phyloP scores from a whole-genome alignment of 2,113 vertebrate species.

The human (Homo sapiens) region GRCh38 chr13:21116501-21117000 shows the following conservation, averaged over 20 bases:
- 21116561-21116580: too few species aligned
- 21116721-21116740: background rate
- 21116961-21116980: background rate
- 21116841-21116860: background rate
- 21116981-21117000: background rate
- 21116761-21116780: rapidly evolving
- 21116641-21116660: too few species aligned
- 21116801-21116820: too few species aligned
- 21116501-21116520: too few species aligned
- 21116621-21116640: too few species aligned
- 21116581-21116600: too few species aligned
- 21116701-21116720: background rate
- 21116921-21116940: background rate
- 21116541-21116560: too few species aligned
- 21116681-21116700: background rate
- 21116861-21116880: background rate
- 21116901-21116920: background rate
- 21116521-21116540: too few species aligned
- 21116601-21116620: too few species aligned
- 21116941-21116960: background rate
- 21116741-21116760: too few species aligned
- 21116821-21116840: background rate
- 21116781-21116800: background rate
- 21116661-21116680: too few species aligned
- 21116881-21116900: background rate